Evolutionary conservation across 2,888 invertebrate species (phyloP), one percentile per base, ranked within the genome.

Genomic region (Trichogramma dendrolimi): DNA sequence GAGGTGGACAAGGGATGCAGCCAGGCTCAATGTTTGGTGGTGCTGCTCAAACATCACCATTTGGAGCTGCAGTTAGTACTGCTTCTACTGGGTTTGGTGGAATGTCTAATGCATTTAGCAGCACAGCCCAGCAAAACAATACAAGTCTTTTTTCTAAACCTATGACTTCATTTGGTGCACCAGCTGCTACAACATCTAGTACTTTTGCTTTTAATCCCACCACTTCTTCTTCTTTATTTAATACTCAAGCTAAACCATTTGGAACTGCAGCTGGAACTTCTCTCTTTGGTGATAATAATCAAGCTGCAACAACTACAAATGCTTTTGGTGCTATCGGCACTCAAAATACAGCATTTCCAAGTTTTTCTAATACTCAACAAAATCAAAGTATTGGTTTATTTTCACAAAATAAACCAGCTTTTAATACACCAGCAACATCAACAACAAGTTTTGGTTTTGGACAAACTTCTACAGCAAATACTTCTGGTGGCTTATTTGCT

Each of bases 131-230:
- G 50, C 61, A 77, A 10, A 77, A 85, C 63, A 82, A 85, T 0
- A 82, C 84, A 1, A 82, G 84, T 54, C 81, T 90, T 46, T 88
- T 92, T 79, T 88, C 87, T 0, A 87, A 88, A 80, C 84, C 83
- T 57, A 83, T 81, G 67, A 80, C 84, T 55, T 84, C 80, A 10
- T 88, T 88, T 73, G 87, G 87, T 50, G 73, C 81, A 38, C 77
- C 79, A 53, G 78, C 85, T 4, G 78, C 84, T 1, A 81, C 82
- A n/a, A 73, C 76, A 73, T 75, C 80, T 0, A 80, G 79, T 50
- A 77, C 78, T 46, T 81, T 81, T 68, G 76, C 79, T 47, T 81
- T 81, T 55, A 79, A 75, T 70, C 68, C 79, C 38, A 72, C 76
- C 4, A 73, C 79, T 3, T 71, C 64, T 55, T 74, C 77, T 48